Conservation (phyloP, 2,888 invertebrate genomes). For the Eupithecia dodoneata region DNA sequence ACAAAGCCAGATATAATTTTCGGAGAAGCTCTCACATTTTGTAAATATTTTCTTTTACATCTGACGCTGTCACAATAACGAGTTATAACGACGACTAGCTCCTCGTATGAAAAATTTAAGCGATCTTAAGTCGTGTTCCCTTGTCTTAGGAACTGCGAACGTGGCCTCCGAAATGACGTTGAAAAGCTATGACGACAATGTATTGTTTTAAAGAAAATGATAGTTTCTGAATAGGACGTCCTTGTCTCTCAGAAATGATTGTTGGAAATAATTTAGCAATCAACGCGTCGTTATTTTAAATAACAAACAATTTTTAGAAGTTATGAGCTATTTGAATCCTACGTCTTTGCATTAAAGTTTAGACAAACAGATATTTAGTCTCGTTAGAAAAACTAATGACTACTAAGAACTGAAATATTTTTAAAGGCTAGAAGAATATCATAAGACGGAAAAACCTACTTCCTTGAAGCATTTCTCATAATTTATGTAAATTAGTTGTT, state of each 20-base stretch:
- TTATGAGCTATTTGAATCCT: conserved; percentile 13
- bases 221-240: conserved; percentile 24
- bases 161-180: conserved; percentile 11
- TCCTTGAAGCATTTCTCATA: background rate
- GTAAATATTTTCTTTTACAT: conserved; percentile 42
- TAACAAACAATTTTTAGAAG: conserved; percentile 10
- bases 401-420: background rate
- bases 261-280: conserved; percentile 14
- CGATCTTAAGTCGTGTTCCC: conserved; percentile 13
- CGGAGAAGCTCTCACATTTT: conserved; percentile 43
- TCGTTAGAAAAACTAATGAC: background rate
- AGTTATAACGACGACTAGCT: conserved; percentile 30
- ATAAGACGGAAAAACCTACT: background rate
- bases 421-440: background rate
- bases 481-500: background rate
- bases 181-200: conserved; percentile 21
- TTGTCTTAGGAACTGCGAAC: conserved; percentile 15
- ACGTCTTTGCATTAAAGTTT: conserved; percentile 3
- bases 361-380: conserved; percentile 14
- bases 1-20: conserved; percentile 44
- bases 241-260: conserved; percentile 25
- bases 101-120: conserved; percentile 24
- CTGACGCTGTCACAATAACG: conserved; percentile 42
- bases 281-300: conserved; percentile 18
- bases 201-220: conserved; percentile 29